Evolutionary conservation across 2,888 invertebrate species (phyloP).

Genomic region (Hoplodrina blanda): DNA sequence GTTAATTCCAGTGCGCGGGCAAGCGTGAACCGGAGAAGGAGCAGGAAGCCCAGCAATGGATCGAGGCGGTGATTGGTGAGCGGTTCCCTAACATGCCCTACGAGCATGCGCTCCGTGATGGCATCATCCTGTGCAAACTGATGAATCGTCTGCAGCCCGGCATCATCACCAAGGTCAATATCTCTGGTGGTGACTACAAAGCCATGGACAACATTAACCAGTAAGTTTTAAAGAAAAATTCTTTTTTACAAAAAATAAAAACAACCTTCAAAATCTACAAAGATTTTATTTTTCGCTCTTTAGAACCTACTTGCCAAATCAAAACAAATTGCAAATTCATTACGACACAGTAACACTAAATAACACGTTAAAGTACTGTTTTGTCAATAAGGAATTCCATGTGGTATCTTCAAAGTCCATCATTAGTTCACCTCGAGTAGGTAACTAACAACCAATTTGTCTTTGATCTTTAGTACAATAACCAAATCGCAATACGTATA

Average conservation of each 20-base stretch:
- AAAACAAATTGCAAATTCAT: too few species aligned
- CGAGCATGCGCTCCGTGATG: constrained; percentile 95
- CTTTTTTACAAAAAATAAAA: neutral
- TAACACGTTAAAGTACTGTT: too few species aligned
- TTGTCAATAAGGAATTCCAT: too few species aligned
- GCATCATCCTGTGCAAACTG: constrained; percentile 96
- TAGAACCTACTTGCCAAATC: too few species aligned
- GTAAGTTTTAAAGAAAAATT: constrained; percentile 88
- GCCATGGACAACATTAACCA: constrained; percentile 98
- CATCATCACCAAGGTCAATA: constrained; percentile 95
- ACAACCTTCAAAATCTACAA: too few species aligned
- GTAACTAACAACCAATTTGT: too few species aligned
- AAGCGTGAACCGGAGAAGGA: constrained; percentile 95
- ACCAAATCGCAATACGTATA: too few species aligned
- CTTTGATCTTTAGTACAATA: too few species aligned
- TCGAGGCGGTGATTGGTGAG: constrained; percentile 95
- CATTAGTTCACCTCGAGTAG: too few species aligned
- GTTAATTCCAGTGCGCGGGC: constrained; percentile 93
- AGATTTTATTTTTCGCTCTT: too few species aligned
- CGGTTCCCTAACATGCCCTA: constrained; percentile 94
- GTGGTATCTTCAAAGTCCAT: too few species aligned
- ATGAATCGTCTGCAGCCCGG: constrained; percentile 97
- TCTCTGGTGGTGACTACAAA: constrained; percentile 97
- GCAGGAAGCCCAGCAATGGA: constrained; percentile 95
- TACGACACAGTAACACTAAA: too few species aligned